Conservation (phyloP, 2,113 vertebrate species). For the Anguilla rostrata region DNA sequence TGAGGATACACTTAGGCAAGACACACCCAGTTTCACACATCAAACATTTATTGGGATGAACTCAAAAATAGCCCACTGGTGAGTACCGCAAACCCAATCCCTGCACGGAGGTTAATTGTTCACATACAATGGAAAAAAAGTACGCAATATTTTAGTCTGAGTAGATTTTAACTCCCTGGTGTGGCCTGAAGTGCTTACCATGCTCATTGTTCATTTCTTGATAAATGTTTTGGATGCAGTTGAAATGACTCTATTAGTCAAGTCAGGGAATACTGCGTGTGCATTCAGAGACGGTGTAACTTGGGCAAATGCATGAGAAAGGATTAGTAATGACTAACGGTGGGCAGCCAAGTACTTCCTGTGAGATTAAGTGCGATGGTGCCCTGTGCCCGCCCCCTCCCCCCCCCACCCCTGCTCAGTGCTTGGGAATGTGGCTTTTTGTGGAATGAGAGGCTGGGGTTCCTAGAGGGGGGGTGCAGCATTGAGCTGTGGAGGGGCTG, state of each 20-base stretch:
- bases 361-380: not conserved
- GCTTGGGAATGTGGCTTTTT: not conserved
- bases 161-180: not conserved
- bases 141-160: not conserved
- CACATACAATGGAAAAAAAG: not conserved
- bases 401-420: not conserved
- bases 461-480: conserved; percentile 25
- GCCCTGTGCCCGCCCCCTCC: too few relatives aligned
- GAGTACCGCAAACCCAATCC: too few relatives aligned
- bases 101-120: not conserved
- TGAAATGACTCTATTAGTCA: not conserved
- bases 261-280: not conserved
- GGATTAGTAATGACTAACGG: not conserved
- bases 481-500: not conserved
- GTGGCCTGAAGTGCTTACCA: too few relatives aligned
- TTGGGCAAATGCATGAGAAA: not conserved
- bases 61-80: too few relatives aligned
- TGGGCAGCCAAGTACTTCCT: not conserved
- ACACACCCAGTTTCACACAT: not conserved
- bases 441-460: not conserved
- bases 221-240: not conserved
- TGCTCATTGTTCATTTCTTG: not conserved
- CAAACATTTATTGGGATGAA: too few relatives aligned
- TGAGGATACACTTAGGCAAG: not conserved
- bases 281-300: not conserved